A percentile compares a stretch with the other conserved stretches of the same genome.
phyloP scores from a whole-genome alignment of 2,888 invertebrate genomes.

The Xylophagus ater region DNA sequence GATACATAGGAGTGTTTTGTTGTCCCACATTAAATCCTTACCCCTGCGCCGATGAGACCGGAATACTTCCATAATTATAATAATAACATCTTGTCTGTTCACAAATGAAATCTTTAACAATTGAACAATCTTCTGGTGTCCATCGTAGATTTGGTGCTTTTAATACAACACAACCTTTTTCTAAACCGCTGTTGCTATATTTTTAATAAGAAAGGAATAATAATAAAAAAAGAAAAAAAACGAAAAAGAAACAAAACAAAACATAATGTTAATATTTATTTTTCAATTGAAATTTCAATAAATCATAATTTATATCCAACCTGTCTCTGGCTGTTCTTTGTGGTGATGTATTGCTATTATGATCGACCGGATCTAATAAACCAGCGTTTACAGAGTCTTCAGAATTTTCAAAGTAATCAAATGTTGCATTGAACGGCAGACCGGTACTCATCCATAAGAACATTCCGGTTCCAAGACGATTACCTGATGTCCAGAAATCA shows the following conservation, averaged over 20 bases:
- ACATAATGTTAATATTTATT: too few relatives aligned
- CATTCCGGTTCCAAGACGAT: conserved; percentile 76
- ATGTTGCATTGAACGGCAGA: conserved; percentile 77
- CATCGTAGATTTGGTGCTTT: conserved; percentile 67
- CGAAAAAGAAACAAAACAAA: conserved; percentile 10
- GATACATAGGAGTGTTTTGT: conserved; percentile 17
- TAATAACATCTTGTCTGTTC: conserved; percentile 84
- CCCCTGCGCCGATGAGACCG: conserved; percentile 83
- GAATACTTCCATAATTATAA: conserved; percentile 83
- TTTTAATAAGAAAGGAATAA: conserved; percentile 21
- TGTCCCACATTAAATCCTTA: conserved; percentile 46
- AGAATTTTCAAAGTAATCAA: conserved; percentile 63
- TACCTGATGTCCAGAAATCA: conserved; percentile 84
- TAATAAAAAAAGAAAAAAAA: conserved; percentile 11
- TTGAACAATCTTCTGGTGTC: conserved; percentile 73
- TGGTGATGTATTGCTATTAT: conserved; percentile 63
- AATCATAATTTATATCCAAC: conserved; percentile 26
- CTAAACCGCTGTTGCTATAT: conserved; percentile 49
- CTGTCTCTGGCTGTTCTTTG: conserved; percentile 65
- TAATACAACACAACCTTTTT: conserved; percentile 65
- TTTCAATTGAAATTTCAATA: too few relatives aligned
- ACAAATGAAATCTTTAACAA: conserved; percentile 78
- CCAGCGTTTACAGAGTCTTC: conserved; percentile 39
- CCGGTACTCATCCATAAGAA: conserved; percentile 86
- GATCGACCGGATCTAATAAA: conserved; percentile 47